phyloP scores from a whole-genome alignment of 2,888 invertebrate species.

The Panorpa germanica region DNA sequence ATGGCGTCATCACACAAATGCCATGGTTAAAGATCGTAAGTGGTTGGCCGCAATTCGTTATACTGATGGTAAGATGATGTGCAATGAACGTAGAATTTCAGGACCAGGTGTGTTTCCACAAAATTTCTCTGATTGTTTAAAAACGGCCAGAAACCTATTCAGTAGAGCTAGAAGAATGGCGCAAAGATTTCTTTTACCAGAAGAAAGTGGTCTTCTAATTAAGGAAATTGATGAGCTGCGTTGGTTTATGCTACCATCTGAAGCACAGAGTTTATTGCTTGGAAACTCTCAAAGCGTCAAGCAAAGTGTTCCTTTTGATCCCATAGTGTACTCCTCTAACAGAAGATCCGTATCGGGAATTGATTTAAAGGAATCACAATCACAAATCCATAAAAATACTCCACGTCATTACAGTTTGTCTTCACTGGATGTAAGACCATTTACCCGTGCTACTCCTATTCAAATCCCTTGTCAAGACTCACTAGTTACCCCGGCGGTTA shows the following conservation, averaged over 20 bases:
- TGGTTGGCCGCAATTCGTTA: conserved; percentile 65
- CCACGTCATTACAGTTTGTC: conserved; percentile 52
- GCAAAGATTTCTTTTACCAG: conserved; percentile 50
- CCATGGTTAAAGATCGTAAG: conserved; percentile 60
- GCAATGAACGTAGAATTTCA: conserved; percentile 50
- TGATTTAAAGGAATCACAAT: conserved; percentile 22
- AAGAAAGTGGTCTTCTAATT: conserved; percentile 55
- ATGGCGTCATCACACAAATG: conserved; percentile 71
- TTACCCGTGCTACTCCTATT: conserved; percentile 18
- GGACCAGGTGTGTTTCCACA: conserved; percentile 55
- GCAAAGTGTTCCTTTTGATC: conserved; percentile 57
- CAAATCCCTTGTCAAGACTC: conserved; percentile 10
- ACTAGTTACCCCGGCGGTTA: conserved; percentile 12
- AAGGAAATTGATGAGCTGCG: conserved; percentile 46
- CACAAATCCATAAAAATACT: conserved; percentile 32
- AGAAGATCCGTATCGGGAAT: conserved; percentile 23
- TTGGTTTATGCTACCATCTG: conserved; percentile 82
- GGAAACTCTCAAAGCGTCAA: conserved; percentile 59
- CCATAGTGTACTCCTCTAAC: conserved; percentile 34
- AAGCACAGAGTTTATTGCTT: conserved; percentile 57
- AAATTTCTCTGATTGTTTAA: conserved; percentile 55
- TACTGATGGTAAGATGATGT: conserved; percentile 52
- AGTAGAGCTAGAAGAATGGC: conserved; percentile 58
- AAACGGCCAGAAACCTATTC: conserved; percentile 60
- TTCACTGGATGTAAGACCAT: conserved; percentile 37